These are phyloP conservation scores for Fopius arisanus DNA, from an alignment of 1,140 invertebrate genomes.

Conservation along the genomic window DNA sequence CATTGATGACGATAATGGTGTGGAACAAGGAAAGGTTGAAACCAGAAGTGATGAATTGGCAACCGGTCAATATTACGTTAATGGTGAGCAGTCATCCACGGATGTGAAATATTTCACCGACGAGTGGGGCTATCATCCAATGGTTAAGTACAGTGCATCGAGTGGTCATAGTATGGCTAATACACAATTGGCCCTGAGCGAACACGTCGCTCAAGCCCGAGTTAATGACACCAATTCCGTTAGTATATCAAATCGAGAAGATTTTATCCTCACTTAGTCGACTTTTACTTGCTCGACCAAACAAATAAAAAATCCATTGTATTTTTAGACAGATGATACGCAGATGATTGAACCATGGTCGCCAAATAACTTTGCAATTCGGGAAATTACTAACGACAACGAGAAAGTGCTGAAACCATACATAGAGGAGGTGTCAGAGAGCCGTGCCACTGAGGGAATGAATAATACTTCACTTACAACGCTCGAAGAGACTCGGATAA, in stretches of 20 bases:
- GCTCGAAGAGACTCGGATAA: background rate
- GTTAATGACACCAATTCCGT: slow-evolving; percentile 48
- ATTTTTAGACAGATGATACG: background rate
- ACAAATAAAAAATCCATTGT: background rate
- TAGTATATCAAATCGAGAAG: slow-evolving; percentile 35
- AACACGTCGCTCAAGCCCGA: slow-evolving; percentile 65
- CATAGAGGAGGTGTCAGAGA: background rate
- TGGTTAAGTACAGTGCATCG: slow-evolving; percentile 66
- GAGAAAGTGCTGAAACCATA: background rate
- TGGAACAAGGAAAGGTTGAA: slow-evolving; percentile 68
- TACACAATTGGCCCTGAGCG: slow-evolving; percentile 66
- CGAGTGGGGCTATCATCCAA: slow-evolving; percentile 71
- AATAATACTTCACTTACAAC: background rate
- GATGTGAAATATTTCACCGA: slow-evolving; percentile 70
- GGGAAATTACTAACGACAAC: background rate
- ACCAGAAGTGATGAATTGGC: slow-evolving; percentile 64
- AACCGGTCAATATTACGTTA: slow-evolving; percentile 63
- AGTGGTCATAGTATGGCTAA: slow-evolving; percentile 56
- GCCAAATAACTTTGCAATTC: background rate
- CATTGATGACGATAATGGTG: slow-evolving; percentile 57
- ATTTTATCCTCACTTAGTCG: background rate
- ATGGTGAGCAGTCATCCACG: slow-evolving; percentile 54
- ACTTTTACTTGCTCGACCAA: background rate
- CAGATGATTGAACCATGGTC: background rate
- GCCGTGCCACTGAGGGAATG: background rate